Base-by-base conservation (phyloP, 1,140 invertebrate species). In the Drosophila ercepeae region DNA sequence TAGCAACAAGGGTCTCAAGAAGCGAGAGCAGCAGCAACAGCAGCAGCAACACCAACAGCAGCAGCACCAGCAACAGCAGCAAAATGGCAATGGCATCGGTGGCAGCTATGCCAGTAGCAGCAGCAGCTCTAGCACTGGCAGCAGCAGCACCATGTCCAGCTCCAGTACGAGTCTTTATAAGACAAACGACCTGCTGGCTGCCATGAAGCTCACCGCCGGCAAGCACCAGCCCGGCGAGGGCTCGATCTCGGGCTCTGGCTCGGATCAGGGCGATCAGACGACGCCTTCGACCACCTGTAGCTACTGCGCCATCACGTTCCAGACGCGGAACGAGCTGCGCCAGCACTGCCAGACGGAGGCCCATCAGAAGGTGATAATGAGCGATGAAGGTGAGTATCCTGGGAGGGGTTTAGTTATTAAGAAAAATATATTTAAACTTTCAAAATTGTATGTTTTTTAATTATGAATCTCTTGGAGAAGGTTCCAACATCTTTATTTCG, bases 321-420 rank as follows among this genome's bases (percentile, higher is more conserved):
- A 89, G 36, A 92, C 92, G 52, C 92, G 93, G 59, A 91, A 92
- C 34, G 94, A 95, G 63, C 86, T 95, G 27, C 92, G 93, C 29
- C 92, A 92, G 41, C 95, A 95, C 89, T 95, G 94, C 84, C 92
- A 94, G 71, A 94, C 94, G 23, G 94, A 95, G 78, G 91, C 92
- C 41, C 95, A 96, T 84, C 94, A 95, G 90, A 93, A 93, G 61
- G 93, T 94, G 50, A 94, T 95, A 70, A 95, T 95, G 93, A 94
- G 94, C 19, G 95, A 95, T 91, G 94, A 95, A 84, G 94, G 91
- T 92, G 60, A 57, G 92, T 52, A 32, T 7, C 1, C n/a, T 8
- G 6, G 16, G 9, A 8, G 16, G 3, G 9, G 21, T 16, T 18
- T 42, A 27, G 27, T 27, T 27, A 8, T 27, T 8, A 27, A n/a